These are phyloP conservation scores for Nineta flava DNA, from an alignment of 2,888 invertebrate species.

Conservation along the genomic window DNA sequence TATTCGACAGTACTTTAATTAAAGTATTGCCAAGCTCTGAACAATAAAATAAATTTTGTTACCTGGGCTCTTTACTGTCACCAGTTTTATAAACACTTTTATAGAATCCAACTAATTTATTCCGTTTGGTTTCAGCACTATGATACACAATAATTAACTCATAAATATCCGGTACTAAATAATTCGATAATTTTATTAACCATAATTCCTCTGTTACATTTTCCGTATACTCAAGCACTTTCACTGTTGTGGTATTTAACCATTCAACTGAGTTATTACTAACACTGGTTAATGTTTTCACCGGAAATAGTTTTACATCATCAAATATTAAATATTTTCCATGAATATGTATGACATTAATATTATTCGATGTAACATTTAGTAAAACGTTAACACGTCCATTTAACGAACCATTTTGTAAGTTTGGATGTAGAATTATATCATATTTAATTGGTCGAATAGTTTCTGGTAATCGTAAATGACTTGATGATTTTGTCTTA, in stretches of 20 bases:
- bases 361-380: constrained; percentile 27
- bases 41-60: too few species aligned
- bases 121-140: background rate
- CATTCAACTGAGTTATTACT: too few species aligned
- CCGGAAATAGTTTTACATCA: background rate
- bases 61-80: background rate
- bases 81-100: constrained; percentile 4
- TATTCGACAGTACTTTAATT: too few species aligned
- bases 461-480: constrained; percentile 38
- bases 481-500: too few species aligned
- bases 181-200: background rate
- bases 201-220: background rate
- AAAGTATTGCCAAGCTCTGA: too few species aligned
- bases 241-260: background rate
- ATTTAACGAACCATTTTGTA: constrained; percentile 37
- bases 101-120: constrained; percentile 5
- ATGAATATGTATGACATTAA: constrained; percentile 27
- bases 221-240: background rate
- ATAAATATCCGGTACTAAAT: background rate
- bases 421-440: constrained; percentile 43
- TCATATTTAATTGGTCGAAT: constrained; percentile 46
- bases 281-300: too few species aligned
- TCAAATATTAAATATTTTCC: constrained; percentile 30
- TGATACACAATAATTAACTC: background rate
- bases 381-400: constrained; percentile 40